These are phyloP conservation scores for Didymodactylos carnosus DNA, from an alignment of 2,888 invertebrate species.

Conservation along the genomic window DNA sequence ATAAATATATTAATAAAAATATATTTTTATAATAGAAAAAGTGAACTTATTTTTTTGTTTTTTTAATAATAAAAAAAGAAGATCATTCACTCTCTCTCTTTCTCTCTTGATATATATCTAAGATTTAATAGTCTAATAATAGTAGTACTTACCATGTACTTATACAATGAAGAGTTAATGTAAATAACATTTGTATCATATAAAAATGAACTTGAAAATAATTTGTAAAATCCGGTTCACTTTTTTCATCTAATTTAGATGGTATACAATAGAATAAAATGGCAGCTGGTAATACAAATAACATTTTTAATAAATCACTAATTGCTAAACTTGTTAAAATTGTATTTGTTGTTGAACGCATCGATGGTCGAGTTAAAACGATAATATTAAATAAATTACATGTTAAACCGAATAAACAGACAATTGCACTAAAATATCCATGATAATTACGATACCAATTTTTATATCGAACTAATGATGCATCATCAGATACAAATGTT, in stretches of 20 bases:
- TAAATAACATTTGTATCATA: neutral
- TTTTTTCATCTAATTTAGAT: neutral
- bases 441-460: constrained; percentile 40
- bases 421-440: constrained; percentile 61
- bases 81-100: neutral
- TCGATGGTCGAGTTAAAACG: constrained; percentile 57
- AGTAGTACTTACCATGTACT: neutral
- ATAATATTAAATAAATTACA: constrained; percentile 81
- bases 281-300: constrained; percentile 70
- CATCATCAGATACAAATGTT: too few species aligned
- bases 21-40: too few species aligned
- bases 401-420: constrained; percentile 69
- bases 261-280: constrained; percentile 40
- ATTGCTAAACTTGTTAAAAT: constrained; percentile 64
- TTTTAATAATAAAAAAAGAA: neutral
- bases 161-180: neutral
- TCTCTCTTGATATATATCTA: neutral
- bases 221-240: neutral
- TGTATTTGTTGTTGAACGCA: constrained; percentile 68
- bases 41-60: neutral
- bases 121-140: too few species aligned
- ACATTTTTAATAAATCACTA: constrained; percentile 67
- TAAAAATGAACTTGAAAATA: neutral
- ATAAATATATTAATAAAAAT: too few species aligned
- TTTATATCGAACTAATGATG: neutral